phyloP scores from a whole-genome alignment of 2,113 vertebrate species.

The Phoenicopterus ruber region DNA sequence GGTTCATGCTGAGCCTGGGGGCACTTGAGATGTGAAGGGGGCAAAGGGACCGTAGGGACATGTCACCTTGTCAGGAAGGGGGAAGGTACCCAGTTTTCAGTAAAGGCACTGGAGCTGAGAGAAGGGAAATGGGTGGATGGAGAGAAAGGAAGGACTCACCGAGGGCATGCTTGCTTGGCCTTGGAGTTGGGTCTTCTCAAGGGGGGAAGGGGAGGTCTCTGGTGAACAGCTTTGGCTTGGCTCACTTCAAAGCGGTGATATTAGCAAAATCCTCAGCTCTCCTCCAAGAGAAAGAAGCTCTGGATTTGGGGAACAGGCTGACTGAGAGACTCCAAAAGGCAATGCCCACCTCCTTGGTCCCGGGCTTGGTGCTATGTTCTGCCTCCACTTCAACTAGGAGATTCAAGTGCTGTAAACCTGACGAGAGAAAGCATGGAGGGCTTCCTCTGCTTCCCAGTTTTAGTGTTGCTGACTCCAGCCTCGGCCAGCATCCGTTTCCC shows the following conservation, averaged over 20 bases:
- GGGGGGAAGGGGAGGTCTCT: not conserved
- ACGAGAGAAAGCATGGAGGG: not conserved
- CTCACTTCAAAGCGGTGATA: not conserved
- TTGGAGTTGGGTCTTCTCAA: not conserved
- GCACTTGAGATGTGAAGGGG: not conserved
- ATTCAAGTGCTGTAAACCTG: not conserved
- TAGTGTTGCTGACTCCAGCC: not conserved
- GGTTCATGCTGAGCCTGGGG: not conserved
- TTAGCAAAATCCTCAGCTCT: not conserved
- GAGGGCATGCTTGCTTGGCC: not conserved
- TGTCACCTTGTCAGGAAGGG: not conserved
- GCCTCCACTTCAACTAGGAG: not conserved
- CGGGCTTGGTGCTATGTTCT: not conserved
- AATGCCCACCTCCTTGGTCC: not conserved
- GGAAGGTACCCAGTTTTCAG: not conserved
- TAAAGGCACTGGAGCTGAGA: not conserved
- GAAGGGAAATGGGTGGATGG: not conserved
- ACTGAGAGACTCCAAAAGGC: not conserved
- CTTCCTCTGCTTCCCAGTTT: not conserved
- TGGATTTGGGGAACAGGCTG: not conserved
- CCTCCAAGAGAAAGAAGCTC: not conserved
- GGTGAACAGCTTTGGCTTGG: not conserved
- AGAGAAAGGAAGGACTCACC: not conserved
- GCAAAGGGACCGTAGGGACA: not conserved
- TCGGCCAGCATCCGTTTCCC: rapidly evolving